Evolutionary conservation across 2,113 vertebrate genomes (phyloP), one percentile per base, ranked within the genome.

Genomic region (Anhinga rufa): DNA sequence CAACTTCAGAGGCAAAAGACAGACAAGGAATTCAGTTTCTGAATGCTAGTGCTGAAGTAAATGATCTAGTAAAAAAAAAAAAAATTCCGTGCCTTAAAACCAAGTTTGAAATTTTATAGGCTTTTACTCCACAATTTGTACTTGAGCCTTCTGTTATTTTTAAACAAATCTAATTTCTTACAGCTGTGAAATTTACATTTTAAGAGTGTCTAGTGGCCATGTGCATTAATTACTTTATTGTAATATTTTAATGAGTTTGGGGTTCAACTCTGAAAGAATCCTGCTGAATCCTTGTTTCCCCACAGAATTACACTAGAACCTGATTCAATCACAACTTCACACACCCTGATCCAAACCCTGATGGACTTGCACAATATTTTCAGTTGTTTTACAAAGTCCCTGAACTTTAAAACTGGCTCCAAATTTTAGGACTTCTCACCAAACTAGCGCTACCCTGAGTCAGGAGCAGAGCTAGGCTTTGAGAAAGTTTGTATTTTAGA

Each of bases 151-250:
- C 96, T 97, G 96, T 97, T 97, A 97, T 97, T 97, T 97, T 97
- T 97, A 97, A 97, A 97, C 97, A 97, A 97, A 96, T 95, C 94
- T 96, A 97, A 97, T 97, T 97, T 96, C 97, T 97, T 97, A 97
- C 97, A 97, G 96, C 95, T 97, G 95, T 97, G 95, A 97, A 97
- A 97, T 97, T 97, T 97, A 97, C 97, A 96, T 97, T 97, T 97
- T 97, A 97, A 97, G 94, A 97, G 96, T 96, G 95, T 97, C 95
- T 97, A 97, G 97, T 97, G 96, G 95, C 96, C 96, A 95, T 96
- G 90, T 94, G 90, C 95, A 96, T 97, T 97, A 96, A 97, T 97
- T 97, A 97, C 97, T 97, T 97, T 96, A 96, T 97, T 97, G 96
- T 95, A 96, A 94, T 95, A 97, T 95, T 96, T 97, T 96, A 97